Evolutionary conservation across 2,113 vertebrate genomes (phyloP), one percentile per base, ranked within the genome.

Genomic region (Andinoacara biseriatus): DNA sequence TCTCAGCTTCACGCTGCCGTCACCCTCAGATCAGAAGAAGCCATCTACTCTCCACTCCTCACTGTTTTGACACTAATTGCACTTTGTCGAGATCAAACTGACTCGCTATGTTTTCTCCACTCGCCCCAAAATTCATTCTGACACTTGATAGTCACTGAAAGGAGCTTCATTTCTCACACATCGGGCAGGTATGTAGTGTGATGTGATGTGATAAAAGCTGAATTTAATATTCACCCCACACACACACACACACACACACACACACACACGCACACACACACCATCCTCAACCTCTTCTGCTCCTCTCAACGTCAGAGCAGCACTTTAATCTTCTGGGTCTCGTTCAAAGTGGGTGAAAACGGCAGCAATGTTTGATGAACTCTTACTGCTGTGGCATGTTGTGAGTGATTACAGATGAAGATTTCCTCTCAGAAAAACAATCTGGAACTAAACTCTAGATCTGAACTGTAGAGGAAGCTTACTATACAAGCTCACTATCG

Each of bases 61-160:
- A 67, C 80, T 83, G 76, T 88, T 89, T 81, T 90, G 90, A 93
- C 89, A 92, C 90, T 93, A 89, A 92, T 90, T 92, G 91, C 84
- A 89, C 83, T 89, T 86, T 85, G 84, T 86, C 14, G 20, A 82
- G 88, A 87, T 93, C 89, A 90, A 85, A 77, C 86, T 52, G 89
- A 76, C 87, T 74, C 33, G 1, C 83, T 4, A 78, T 43, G 69
- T 91, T 90, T 78, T 35, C 74, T 72, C 80, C 13, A 31, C 61
- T 76, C 65, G 10, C 40, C 86, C 59, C 15, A 26, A 89, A 86
- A 90, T 86, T 57, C 83, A 7, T 82, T 65, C 63, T 83, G 87
- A 89, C 90, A 86, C 84, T 91, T 84, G 83, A 88, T 90, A 88
- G 87, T 83, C 88, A 81, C 74, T 84, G 81, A 88, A 65, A 87